Conservation (phyloP, 2,797 vertebrate species). For the Petrocephalus sullivani region DNA sequence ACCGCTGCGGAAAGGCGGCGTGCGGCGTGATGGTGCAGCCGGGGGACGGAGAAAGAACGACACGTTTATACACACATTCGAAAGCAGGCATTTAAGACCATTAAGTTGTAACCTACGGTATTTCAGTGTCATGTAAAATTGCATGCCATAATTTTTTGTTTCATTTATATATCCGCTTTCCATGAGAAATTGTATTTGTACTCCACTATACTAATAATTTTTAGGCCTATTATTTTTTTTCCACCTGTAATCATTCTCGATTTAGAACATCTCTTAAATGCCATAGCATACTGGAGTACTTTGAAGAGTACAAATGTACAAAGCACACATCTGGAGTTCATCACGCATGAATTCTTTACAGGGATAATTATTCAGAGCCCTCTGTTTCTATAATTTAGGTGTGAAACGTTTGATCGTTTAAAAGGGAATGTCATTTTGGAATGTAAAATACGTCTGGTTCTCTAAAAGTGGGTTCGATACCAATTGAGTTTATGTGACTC, state of each 20-base stretch:
- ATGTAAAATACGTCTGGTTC: constrained; percentile 10
- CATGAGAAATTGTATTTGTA: not conserved
- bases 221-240: not conserved
- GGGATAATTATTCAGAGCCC: not conserved
- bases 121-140: not conserved
- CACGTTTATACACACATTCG: not conserved
- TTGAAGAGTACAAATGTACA: no score
- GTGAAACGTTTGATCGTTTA: not conserved
- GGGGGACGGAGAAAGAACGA: not conserved
- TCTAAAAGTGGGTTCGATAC: not conserved
- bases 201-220: not conserved
- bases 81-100: not conserved
- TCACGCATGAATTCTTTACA: not conserved
- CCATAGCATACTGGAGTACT: not conserved
- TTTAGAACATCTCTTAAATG: not conserved
- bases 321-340: not conserved
- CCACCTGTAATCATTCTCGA: not conserved
- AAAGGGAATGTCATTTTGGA: constrained; percentile 17
- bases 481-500: not conserved
- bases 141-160: not conserved
- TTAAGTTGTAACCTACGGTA: not conserved
- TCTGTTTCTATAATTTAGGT: not conserved
- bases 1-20: not conserved
- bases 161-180: not conserved
- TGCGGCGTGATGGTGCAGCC: not conserved